Evolutionary conservation across 2,797 vertebrate genomes (phyloP).

Genomic region (Myotis daubentonii): DNA sequence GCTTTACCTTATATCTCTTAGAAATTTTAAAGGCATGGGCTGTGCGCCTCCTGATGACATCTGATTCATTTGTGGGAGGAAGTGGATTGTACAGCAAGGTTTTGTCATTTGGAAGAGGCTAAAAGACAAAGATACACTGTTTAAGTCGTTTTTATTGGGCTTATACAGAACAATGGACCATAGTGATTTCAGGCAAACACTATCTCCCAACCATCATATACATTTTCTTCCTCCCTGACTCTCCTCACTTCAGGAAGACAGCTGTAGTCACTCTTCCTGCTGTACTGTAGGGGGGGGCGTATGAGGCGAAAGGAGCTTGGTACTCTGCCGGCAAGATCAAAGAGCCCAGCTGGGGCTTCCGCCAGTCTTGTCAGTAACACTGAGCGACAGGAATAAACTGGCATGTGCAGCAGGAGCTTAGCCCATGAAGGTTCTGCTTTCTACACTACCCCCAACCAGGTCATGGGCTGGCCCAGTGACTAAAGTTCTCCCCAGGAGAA

Average conservation of each 20-base stretch:
- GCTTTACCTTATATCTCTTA: slow-evolving; percentile 92
- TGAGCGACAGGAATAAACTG: slow-evolving; percentile 26
- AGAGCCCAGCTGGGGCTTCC: not conserved
- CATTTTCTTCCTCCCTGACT: not conserved
- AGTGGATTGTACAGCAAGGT: slow-evolving; percentile 89
- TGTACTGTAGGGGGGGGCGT: not conserved
- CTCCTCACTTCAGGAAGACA: not conserved
- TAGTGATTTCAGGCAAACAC: not conserved
- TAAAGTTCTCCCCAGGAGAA: slow-evolving; percentile 38
- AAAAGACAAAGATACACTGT: slow-evolving; percentile 36
- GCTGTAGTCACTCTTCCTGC: not conserved
- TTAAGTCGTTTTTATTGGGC: slow-evolving; percentile 10
- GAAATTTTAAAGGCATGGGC: slow-evolving; percentile 95
- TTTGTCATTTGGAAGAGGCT: slow-evolving; percentile 91
- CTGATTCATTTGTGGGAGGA: slow-evolving; percentile 88
- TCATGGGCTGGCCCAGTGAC: not conserved
- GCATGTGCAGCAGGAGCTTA: not conserved
- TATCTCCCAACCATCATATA: not conserved
- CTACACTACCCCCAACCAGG: not conserved
- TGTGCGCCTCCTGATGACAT: slow-evolving; percentile 82
- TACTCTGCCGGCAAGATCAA: slow-evolving; percentile 13
- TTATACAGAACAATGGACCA: not conserved
- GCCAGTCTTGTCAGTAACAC: slow-evolving; percentile 8
- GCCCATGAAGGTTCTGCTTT: not conserved
- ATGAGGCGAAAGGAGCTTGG: not conserved